Base-by-base conservation (phyloP, 2,888 invertebrate genomes). In the Thereva nobilitata region DNA sequence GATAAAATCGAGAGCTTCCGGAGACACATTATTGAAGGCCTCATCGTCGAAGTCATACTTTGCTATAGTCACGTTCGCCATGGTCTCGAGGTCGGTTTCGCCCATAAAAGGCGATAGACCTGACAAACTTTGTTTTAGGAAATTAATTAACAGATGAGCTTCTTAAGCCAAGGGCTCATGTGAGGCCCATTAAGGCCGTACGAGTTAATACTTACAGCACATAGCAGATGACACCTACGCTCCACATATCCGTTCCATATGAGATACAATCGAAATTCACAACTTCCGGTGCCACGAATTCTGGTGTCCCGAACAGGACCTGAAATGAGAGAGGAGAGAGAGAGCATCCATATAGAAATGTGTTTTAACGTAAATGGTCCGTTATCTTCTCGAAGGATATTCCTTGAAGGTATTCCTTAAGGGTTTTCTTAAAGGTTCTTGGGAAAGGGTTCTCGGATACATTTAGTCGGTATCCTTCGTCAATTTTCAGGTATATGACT, bases 81-180 rank as follows among this genome's bases (percentile, higher is more conserved):
- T 95, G 6, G 98, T 99, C 81, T 97, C 96, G 73, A 94, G 90
- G 80, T 98, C 98, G 54, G 92, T 95, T 78, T 95, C 94, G 1
- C 98, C 98, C 94, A 98, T 95, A 83, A 99, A 99, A 9, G 98
- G 98, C 5, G 97, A 98, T 68, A 99, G 83, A 4, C 98, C 98
- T 41, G 97, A 97, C 74, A 98, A 83, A 73, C 93, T 93, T 81
- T 52, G 79, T 80, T 70, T 47, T 63, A 67, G 56, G 65, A 65
- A 68, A 68, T 68, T 65, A 65, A 68, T 68, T 69, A 69, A 63
- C 66, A 64, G 59, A 59, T 68, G 59, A 64, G 56, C 50, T 56
- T 67, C 45, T 34, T 55, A 55, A 45, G 12, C 45, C 47, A 12
- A 50, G 50, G 61, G 12, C 41, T 61, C 41, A 10, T 61, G 7